Percentiles rank a stretch among this genome's conserved stretches.
Evolutionary conservation across 1,140 invertebrate genomes (phyloP).

Genomic region (Drosophila setifemur): DNA sequence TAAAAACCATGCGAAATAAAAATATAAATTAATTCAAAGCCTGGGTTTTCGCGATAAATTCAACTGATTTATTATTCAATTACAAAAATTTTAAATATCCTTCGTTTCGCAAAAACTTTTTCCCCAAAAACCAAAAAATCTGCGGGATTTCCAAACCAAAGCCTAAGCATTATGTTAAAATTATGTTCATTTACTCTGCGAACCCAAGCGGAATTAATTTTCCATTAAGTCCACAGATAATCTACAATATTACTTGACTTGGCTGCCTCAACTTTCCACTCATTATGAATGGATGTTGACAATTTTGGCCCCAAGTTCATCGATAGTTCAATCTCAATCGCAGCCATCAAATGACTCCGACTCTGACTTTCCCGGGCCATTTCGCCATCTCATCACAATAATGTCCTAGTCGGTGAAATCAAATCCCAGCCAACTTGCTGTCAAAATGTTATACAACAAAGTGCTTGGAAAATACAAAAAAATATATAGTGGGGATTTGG

Average conservation of each 20-base stretch:
- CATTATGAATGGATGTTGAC: conserved; percentile 64
- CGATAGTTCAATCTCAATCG: conserved; percentile 44
- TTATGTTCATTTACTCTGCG: too few species aligned
- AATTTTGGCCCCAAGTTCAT: conserved; percentile 54
- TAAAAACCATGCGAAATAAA: too few species aligned
- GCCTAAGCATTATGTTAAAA: not conserved
- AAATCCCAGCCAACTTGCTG: conserved; percentile 14
- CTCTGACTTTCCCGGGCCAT: conserved; percentile 31
- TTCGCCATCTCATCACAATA: conserved; percentile 61
- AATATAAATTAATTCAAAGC: too few species aligned
- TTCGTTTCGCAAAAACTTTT: too few species aligned
- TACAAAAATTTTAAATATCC: too few species aligned
- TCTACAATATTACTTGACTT: conserved; percentile 8
- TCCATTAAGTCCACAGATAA: conserved; percentile 13
- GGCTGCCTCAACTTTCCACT: conserved; percentile 54
- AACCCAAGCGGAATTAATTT: conserved; percentile 25
- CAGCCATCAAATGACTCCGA: conserved; percentile 30
- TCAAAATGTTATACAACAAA: conserved; percentile 31
- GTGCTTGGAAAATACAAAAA: not conserved
- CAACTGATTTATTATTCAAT: too few species aligned
- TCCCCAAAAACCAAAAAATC: too few species aligned
- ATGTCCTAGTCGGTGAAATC: conserved; percentile 36
- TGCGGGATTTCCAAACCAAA: too few species aligned
- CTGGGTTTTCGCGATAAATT: too few species aligned
- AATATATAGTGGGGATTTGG: not conserved